Evolutionary conservation across 2,113 vertebrate genomes (phyloP), one percentile per base, ranked within the genome.

Genomic region (Saiga tatarica): DNA sequence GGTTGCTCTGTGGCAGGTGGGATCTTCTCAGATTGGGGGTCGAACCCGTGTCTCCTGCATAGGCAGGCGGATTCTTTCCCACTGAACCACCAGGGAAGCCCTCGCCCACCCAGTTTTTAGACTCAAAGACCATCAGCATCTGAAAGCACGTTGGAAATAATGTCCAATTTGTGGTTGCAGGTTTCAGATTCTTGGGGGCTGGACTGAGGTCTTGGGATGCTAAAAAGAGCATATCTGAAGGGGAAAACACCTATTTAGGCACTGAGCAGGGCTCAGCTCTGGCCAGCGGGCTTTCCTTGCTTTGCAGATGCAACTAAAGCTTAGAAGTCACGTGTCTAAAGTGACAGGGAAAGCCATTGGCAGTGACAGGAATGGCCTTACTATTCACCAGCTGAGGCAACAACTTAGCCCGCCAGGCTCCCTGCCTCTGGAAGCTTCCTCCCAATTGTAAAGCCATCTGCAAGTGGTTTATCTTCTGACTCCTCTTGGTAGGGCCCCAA

Each of bases 181-280:
- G 59, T 52, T 25, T 59, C 25, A 33, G 86, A 15, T 50, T 14
- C 87, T 26, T 30, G 16, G 33, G 50, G 42, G 50, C 55, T 39
- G 76, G 47, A 47, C 55, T 7, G 36, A 50, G 81, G 67, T 17
- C 53, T 45, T 67, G 14, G 9, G n/a, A n/a, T 6, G 17, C 79
- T 13, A 11, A 6, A 7, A 26, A 25, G 21, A 59, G 39, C 0
- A 7, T n/a, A 55, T 36, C 15, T 7, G 13, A 17, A 82, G 42
- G 62, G 30, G 30, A 45, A 19, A 30, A 26, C 12, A 8, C 6
- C 3, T 57, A 1, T 45, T 4, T 3, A 1, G 2, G 33, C 7
- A 3, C 33, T 16, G 15, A 30, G 36, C 0, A 0, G 52, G 62
- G 42, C 21, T 19, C 42, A 0, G 1, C 9, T 26, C 16, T 0